phyloP scores from a whole-genome alignment of 2,797 vertebrate genomes.

The Okamejei kenojei region DNA sequence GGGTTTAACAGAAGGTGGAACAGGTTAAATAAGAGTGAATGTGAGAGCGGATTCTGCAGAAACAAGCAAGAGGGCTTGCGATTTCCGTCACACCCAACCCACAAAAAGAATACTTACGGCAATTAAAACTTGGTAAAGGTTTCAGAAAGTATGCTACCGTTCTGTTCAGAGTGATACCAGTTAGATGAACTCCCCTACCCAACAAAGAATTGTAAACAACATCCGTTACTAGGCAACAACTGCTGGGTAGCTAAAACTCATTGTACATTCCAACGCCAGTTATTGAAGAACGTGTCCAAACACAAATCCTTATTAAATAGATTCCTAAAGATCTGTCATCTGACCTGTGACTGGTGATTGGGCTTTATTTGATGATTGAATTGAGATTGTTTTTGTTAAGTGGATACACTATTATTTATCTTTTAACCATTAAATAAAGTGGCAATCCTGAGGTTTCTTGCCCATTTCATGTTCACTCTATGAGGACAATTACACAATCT shows the following conservation, averaged over 20 bases:
- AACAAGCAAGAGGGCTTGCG: not conserved
- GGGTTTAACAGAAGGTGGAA: not conserved
- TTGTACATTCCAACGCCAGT: constrained; percentile 38
- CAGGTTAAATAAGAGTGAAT: not conserved
- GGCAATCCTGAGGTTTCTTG: not conserved
- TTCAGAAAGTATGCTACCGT: not conserved
- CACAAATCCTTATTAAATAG: not conserved
- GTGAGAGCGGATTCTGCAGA: not conserved
- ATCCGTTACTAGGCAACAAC: constrained; percentile 55
- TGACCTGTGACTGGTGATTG: not conserved
- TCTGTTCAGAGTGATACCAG: constrained; percentile 2
- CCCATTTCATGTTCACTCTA: not conserved
- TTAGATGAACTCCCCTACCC: not conserved
- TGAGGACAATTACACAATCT: not conserved
- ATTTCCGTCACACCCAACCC: not conserved
- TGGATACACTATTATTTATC: not conserved
- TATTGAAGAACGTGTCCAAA: not conserved
- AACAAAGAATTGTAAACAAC: constrained; percentile 50
- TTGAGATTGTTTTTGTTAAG: not conserved
- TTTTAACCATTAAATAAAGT: not conserved
- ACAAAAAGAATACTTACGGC: not conserved
- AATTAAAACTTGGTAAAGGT: not conserved
- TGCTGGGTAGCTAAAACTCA: constrained; percentile 58
- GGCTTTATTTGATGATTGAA: not conserved
- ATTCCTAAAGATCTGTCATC: not conserved